Base-by-base conservation (phyloP, 1,140 invertebrate species). In the Heliconius hermathena region DNA sequence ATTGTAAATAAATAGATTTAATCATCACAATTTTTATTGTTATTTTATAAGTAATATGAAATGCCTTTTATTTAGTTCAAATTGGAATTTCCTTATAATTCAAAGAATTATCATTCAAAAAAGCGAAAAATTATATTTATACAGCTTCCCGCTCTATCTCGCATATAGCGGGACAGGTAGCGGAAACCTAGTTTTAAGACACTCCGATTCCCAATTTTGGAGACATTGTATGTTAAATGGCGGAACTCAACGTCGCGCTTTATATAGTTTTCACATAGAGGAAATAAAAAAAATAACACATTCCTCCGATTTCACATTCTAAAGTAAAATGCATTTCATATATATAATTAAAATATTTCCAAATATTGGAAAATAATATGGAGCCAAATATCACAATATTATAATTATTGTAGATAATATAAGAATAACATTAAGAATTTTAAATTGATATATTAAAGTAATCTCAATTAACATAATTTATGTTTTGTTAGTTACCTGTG, bases 341-440 rank as follows among this genome's bases (percentile, higher is more conserved):
- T 54, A 79, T 78, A 81, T 79, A 52, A 20, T 20, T 52, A 80
- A 78, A 83, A 72, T 86, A 83, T 84, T 85, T 89, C 87, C 86
- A 81, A 77, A 22, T 82, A 74, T 66, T 76, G 83, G 82, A 85
- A 84, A 89, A 86, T 81, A 87, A 88, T 87, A 87, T 89, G 84
- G 91, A 92, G 88, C 92, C 91, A 93, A 93, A 93, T 91, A 92
- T 92, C 90, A 89, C 88, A 90, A 88, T 85, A 85, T 87, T 88
- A 85, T 87, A 86, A 84, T 82, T 82, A 73, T 86, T 91, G 87
- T 89, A 91, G 88, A 93, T 90, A 88, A 80, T 87, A 93, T 90
- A 88, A 81, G n/a, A 22, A 78, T 80, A 79, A 83, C 70, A 80
- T 85, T 89, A 83, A 78, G 76, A 75, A 85, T 66, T 29, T 66